These are phyloP conservation scores for Aurelia sp. DNA, from an alignment of 30 jellyfish, hydroid and myxozoan genomes.

Conservation along the genomic window DNA sequence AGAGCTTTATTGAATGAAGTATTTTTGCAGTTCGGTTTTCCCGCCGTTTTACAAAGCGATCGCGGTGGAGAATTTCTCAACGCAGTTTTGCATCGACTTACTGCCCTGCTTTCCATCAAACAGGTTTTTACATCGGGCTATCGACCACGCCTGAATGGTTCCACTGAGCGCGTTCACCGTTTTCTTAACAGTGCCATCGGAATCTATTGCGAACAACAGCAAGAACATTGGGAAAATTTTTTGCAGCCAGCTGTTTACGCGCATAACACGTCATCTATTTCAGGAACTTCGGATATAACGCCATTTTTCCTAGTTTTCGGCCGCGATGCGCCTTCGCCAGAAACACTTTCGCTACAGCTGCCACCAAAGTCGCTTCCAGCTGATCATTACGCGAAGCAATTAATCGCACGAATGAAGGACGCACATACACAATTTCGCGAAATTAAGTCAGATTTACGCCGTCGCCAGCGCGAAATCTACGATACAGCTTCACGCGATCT, in stretches of 20 bases:
- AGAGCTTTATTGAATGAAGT: slow-evolving; percentile 19
- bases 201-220: slow-evolving; percentile 22
- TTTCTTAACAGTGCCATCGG: slow-evolving; percentile 41
- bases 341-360: not conserved
- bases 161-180: slow-evolving; percentile 58
- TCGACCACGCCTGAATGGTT: slow-evolving; percentile 50
- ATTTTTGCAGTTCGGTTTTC: slow-evolving; percentile 20
- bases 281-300: no score
- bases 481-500: slow-evolving; percentile 18
- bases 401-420: not conserved
- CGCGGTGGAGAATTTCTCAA: not conserved
- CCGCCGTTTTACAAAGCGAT: slow-evolving; percentile 29
- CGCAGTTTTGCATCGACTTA: slow-evolving; percentile 20
- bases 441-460: slow-evolving; percentile 1
- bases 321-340: no score
- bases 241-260: slow-evolving; percentile 56
- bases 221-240: slow-evolving; percentile 37
- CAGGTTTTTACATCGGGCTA: slow-evolving; percentile 44
- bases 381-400: not conserved
- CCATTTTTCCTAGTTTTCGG: no score
- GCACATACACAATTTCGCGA: not conserved
- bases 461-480: slow-evolving; percentile 35
- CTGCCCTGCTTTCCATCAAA: slow-evolving; percentile 27
- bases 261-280: slow-evolving; percentile 32
- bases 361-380: not conserved